These are phyloP conservation scores for Empis stercorea DNA, from an alignment of 2,888 invertebrate species.

Conservation along the genomic window DNA sequence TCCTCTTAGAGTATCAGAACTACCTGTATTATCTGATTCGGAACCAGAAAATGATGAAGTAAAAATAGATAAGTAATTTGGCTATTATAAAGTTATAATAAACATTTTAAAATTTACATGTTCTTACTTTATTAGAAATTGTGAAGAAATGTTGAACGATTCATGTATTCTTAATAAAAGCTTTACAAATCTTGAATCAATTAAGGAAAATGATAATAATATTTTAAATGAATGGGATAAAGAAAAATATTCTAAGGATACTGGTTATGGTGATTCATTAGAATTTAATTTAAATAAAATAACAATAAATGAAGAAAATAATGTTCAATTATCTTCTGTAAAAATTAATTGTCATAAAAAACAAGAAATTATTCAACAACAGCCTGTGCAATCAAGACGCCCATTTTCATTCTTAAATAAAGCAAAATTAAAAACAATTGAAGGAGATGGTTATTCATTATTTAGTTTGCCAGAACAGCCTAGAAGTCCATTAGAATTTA, in stretches of 20 bases:
- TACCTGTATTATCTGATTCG: constrained; percentile 28
- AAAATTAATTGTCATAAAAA: background rate
- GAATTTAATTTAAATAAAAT: constrained; percentile 23
- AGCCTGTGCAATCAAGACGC: background rate
- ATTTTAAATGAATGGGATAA: constrained; percentile 3
- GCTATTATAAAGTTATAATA: background rate
- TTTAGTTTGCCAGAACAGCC: background rate
- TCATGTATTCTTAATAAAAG: constrained; percentile 27
- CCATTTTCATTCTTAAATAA: background rate
- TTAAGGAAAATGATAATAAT: constrained; percentile 7
- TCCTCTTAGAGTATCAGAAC: constrained; percentile 28
- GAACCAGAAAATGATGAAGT: constrained; percentile 21
- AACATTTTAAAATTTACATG: background rate
- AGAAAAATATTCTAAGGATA: background rate
- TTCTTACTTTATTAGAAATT: constrained; percentile 22
- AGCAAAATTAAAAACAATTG: background rate
- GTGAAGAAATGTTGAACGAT: constrained; percentile 31
- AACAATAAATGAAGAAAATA: constrained; percentile 17
- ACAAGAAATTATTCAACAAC: background rate
- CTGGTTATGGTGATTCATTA: constrained; percentile 17
- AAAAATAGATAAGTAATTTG: constrained; percentile 18
- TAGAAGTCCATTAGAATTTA: background rate
- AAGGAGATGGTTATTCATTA: background rate
- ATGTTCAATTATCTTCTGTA: background rate
- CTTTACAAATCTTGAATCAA: constrained; percentile 14